Conservation (phyloP, 2,797 vertebrate genomes). For the Rhadinocentrus ornatus region DNA sequence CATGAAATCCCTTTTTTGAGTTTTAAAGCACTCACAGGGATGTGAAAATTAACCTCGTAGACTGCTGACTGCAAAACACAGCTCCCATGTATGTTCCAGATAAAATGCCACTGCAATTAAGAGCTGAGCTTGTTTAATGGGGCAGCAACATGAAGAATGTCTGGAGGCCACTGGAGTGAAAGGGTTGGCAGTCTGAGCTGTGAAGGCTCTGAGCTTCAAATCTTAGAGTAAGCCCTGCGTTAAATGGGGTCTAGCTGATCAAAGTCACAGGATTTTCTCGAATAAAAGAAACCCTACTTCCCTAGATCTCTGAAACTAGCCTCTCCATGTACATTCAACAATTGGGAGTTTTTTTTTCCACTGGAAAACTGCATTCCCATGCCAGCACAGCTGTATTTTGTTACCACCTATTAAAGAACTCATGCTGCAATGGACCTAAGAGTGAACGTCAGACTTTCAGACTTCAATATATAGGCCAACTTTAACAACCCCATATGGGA, state of each 20-base stretch:
- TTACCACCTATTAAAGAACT: background rate
- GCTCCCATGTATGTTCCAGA: slow-evolving; percentile 49
- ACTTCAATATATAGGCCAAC: background rate
- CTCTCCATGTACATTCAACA: background rate
- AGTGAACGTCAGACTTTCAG: background rate
- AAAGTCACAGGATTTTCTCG: slow-evolving; percentile 44
- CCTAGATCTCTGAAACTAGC: background rate
- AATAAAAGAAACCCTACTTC: background rate
- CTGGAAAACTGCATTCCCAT: background rate
- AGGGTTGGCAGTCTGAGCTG: slow-evolving; percentile 35
- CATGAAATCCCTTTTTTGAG: slow-evolving; percentile 33
- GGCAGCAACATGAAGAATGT: slow-evolving; percentile 59
- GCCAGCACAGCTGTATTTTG: rapidly evolving
- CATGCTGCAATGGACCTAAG: background rate
- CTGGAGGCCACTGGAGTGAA: slow-evolving; percentile 38
- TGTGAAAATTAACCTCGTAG: slow-evolving; percentile 67
- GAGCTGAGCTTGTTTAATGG: slow-evolving; percentile 61
- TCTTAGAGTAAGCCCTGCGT: slow-evolving; percentile 41
- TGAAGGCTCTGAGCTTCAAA: slow-evolving; percentile 44
- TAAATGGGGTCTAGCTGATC: slow-evolving; percentile 56
- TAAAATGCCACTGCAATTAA: slow-evolving; percentile 71
- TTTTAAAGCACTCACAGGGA: slow-evolving; percentile 40
- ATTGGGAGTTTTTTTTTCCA: background rate
- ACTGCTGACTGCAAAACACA: slow-evolving; percentile 67
- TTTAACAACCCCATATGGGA: background rate